phyloP scores from a whole-genome alignment of 2,888 invertebrate species.

The Caenorhabditis sp. region DNA sequence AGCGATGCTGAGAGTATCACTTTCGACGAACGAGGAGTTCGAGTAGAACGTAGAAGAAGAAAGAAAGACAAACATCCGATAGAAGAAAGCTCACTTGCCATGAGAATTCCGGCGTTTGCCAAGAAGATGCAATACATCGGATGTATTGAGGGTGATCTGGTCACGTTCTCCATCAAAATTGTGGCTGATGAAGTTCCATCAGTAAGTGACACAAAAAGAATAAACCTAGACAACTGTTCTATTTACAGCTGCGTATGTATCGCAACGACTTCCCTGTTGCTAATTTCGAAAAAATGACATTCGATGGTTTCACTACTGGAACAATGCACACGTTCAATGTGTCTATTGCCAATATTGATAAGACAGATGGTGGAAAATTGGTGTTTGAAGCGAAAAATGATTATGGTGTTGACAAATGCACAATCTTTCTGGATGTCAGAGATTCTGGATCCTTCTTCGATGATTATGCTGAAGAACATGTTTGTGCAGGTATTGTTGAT shows the following conservation, averaged over 20 bases:
- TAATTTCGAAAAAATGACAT: slow-evolving; percentile 41
- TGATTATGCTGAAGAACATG: slow-evolving; percentile 23
- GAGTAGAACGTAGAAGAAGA: slow-evolving; percentile 19
- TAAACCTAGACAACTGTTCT: too few species aligned
- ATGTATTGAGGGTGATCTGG: slow-evolving; percentile 41
- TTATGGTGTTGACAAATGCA: slow-evolving; percentile 38
- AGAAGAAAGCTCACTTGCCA: slow-evolving; percentile 17
- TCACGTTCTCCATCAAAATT: slow-evolving; percentile 29
- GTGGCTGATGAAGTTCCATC: slow-evolving; percentile 31
- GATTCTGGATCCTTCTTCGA: slow-evolving; percentile 35
- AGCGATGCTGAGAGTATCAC: slow-evolving; percentile 41
- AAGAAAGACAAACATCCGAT: slow-evolving; percentile 9
- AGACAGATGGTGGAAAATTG: slow-evolving; percentile 51
- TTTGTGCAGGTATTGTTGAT: slow-evolving; percentile 42
- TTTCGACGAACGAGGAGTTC: slow-evolving; percentile 37
- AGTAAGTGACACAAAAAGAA: slow-evolving; percentile 10
- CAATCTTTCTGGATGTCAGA: slow-evolving; percentile 36
- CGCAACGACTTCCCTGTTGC: slow-evolving; percentile 40
- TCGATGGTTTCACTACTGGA: slow-evolving; percentile 34
- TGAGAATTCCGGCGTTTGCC: slow-evolving; percentile 34
- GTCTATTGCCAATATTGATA: slow-evolving; percentile 42
- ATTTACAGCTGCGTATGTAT: slow-evolving; percentile 32
- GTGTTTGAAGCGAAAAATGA: slow-evolving; percentile 46
- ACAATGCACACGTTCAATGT: slow-evolving; percentile 39
- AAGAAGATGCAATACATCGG: slow-evolving; percentile 46